Conservation (phyloP, 2,888 invertebrate genomes). For the Megaustenia siamemsis region DNA sequence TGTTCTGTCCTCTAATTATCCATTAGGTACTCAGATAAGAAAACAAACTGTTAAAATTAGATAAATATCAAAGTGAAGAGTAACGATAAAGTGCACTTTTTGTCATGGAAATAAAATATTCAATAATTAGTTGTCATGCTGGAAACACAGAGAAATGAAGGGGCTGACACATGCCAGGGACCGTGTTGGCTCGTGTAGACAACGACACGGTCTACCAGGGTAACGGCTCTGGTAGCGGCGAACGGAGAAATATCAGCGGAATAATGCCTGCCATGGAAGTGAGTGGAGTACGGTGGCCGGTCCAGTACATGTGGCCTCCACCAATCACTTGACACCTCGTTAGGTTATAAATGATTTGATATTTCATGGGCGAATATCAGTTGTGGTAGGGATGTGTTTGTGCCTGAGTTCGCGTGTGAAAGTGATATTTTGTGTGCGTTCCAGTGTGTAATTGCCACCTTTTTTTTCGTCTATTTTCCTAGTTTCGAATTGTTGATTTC, state of each 20-base stretch:
- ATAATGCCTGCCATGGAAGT: background rate
- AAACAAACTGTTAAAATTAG: background rate
- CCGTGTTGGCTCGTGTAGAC: background rate
- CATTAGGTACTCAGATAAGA: too few species aligned
- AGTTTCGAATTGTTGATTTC: too few species aligned
- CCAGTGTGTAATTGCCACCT: too few species aligned
- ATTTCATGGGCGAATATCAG: too few species aligned
- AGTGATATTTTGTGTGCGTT: too few species aligned
- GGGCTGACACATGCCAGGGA: constrained; percentile 19
- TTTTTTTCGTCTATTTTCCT: too few species aligned
- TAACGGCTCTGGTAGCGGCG: too few species aligned
- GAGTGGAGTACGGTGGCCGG: background rate
- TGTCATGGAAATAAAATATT: background rate
- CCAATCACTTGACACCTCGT: background rate
- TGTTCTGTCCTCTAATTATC: too few species aligned
- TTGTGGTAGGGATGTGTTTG: too few species aligned
- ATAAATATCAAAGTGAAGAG: background rate
- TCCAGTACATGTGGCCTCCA: background rate
- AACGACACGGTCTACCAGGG: background rate
- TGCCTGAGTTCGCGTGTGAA: too few species aligned
- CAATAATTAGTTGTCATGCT: background rate
- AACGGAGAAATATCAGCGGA: background rate
- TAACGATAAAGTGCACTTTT: too few species aligned
- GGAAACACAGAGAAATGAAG: constrained; percentile 11
- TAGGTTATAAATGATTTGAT: background rate